Evolutionary conservation across 2,113 vertebrate genomes (phyloP), one percentile per base, ranked within the genome.

Genomic region (Fregetta grallaria): DNA sequence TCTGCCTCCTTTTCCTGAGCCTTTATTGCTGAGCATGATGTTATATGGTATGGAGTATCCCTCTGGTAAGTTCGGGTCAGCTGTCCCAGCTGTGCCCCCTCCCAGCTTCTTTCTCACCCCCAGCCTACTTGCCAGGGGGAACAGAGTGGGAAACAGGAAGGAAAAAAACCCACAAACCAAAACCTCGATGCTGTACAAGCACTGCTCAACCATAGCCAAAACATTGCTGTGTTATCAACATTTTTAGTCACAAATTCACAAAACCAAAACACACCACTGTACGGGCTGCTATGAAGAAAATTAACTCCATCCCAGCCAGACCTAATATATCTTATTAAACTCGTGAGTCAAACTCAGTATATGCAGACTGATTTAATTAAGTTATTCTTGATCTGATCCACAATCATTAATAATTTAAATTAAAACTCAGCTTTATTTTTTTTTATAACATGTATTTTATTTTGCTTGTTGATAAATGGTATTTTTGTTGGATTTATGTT

Each of bases 351-450:
- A 93, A 89, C 92, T 87, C 34, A 91, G 63, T 86, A 74, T 88
- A 72, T 93, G 68, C 74, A 94, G 91, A 78, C 55, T 80, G 97
- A 96, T 97, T 92, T 97, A 97, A 93, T 97, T 94, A 93, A 96
- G 63, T 90, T 97, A 67, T 32, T 93, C 58, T 96, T 96, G 17
- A 30, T 89, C 80, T 96, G 62, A 90, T 90, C 25, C 23, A 63
- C 58, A 85, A 70, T 86, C 47, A 95, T 79, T 89, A 90, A 70
- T 76, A 85, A 92, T 94, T 97, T 95, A 80, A 95, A 96, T 94
- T 95, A 90, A 96, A 94, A 88, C 36, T 84, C 74, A 79, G 20
- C 5, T n/a, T 13, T 79, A 90, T 19, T 91, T 95, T 86, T 32
- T 94, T 67, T 2, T 0, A 5, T 22, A 36, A 29, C 2, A 1